Evolutionary conservation across 2,888 invertebrate genomes (phyloP).

Genomic region (Andrena hattorfiana): DNA sequence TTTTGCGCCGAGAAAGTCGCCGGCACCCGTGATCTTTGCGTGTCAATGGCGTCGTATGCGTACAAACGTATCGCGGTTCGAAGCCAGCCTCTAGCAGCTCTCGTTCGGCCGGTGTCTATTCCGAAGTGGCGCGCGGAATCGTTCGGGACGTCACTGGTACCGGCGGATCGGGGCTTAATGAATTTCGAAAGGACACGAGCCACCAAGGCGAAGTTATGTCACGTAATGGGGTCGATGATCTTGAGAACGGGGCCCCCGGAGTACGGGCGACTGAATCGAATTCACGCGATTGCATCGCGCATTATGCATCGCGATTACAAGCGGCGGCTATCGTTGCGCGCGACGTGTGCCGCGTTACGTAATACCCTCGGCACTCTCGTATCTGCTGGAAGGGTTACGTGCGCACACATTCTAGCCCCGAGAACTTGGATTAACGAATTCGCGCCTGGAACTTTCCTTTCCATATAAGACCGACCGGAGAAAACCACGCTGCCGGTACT

Average conservation of each 20-base stretch:
- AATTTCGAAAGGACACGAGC: conserved; percentile 29
- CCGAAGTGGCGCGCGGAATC: not conserved
- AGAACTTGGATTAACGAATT: conserved; percentile 68
- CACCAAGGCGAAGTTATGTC: conserved; percentile 45
- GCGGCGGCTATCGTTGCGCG: conserved; percentile 41
- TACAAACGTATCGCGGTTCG: conserved; percentile 11
- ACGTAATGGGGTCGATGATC: conserved; percentile 65
- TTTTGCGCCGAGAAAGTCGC: conserved; percentile 62
- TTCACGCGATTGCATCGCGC: conserved; percentile 56
- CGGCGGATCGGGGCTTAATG: not conserved
- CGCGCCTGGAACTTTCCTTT: conserved; percentile 72
- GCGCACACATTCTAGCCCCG: conserved; percentile 41
- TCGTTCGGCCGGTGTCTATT: not conserved
- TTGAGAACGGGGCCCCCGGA: conserved; percentile 54
- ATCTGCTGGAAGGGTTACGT: conserved; percentile 44
- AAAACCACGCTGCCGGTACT: conserved; percentile 57
- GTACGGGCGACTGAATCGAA: conserved; percentile 45
- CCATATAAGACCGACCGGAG: conserved; percentile 63
- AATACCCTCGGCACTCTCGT: conserved; percentile 46
- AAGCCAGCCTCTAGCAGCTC: not conserved
- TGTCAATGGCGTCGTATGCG: conserved; percentile 51
- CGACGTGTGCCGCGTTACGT: conserved; percentile 45
- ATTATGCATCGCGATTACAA: conserved; percentile 49
- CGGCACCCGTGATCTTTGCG: conserved; percentile 51
- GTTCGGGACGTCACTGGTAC: not conserved